Evolutionary conservation across 2,113 vertebrate species (phyloP), one percentile per base, ranked within the genome.

Genomic region (Egretta garzetta): DNA sequence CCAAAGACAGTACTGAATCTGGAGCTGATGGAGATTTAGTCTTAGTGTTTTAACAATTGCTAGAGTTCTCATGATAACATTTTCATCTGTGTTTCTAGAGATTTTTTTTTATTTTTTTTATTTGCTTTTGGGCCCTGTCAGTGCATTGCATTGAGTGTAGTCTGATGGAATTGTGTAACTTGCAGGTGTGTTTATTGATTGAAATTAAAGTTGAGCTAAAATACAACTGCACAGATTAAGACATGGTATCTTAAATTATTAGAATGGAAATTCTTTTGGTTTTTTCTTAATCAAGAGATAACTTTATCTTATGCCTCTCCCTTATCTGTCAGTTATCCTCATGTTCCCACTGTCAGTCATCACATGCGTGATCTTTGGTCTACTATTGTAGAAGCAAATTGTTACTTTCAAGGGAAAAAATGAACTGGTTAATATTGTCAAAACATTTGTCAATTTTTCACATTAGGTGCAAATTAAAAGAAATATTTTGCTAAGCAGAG

Each of bases 391-490:
- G 72, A 63, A 93, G 59, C 2, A 13, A 91, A 67, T 60, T 41
- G 39, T 74, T 85, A 13, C 49, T 28, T 88, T 92, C 62, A 56
- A 22, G 32, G 56, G 71, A 71, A 75, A 97, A 88, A 96, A 79
- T 8, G 67, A 95, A 86, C 81, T 82, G 76, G 49, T 87, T 97
- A 79, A 91, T 93, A 66, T 58, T 82, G 39, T 91, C 93, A 97
- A 97, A 98, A 97, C 94, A 97, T 90, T 97, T 98, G 95, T 86
- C 88, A 94, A 74, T 86, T 96, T 96, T 97, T 89, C 86, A 59
- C 90, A 67, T 97, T 93, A 95, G 94, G 87, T 96, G 73, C 95
- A 97, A 97, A 97, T 97, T 97, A 97, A 90, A 93, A 83, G 93
- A 90, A 90, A 72, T 95, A 94, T 97, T 94, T 93, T 91, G 50